Percentiles rank a stretch among this genome's conserved stretches.
Evolutionary conservation across 2,888 invertebrate genomes (phyloP).

Genomic region (Nasonia oneida): DNA sequence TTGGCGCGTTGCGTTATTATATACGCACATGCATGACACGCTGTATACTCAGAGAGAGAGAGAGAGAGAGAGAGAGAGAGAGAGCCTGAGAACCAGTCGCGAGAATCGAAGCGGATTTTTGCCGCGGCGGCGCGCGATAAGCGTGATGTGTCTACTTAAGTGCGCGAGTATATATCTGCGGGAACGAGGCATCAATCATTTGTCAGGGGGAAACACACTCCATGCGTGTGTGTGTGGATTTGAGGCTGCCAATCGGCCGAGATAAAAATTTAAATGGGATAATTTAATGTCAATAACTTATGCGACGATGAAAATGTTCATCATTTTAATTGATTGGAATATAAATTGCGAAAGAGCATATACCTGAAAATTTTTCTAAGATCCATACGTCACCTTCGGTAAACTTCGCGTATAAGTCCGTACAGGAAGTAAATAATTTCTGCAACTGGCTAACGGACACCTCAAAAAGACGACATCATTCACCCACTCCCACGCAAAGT

Average conservation of each 20-base stretch:
- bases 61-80: too few species aligned
- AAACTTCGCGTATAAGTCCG: background rate
- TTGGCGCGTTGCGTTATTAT: constrained; percentile 75
- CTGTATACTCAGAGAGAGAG: background rate
- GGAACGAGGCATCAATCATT: constrained; percentile 25
- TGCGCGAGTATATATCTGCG: background rate
- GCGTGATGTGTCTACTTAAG: background rate
- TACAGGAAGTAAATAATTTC: background rate
- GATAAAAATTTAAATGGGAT: constrained; percentile 12
- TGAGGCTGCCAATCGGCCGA: background rate
- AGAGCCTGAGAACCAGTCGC: constrained; percentile 12
- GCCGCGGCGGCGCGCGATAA: background rate
- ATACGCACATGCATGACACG: constrained; percentile 1
- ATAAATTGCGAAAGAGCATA: background rate
- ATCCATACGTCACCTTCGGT: too few species aligned
- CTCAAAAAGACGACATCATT: constrained; percentile 34
- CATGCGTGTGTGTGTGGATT: background rate
- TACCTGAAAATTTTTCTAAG: too few species aligned
- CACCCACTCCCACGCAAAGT: constrained; percentile 28
- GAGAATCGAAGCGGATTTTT: constrained; percentile 28
- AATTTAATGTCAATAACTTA: constrained; percentile 32
- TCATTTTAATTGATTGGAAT: constrained; percentile 11
- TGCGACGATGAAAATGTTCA: background rate
- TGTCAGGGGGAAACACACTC: background rate
- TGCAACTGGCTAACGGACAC: background rate